Conservation (phyloP, 2,113 vertebrate species). For the Acrocephalus kingi region DNA sequence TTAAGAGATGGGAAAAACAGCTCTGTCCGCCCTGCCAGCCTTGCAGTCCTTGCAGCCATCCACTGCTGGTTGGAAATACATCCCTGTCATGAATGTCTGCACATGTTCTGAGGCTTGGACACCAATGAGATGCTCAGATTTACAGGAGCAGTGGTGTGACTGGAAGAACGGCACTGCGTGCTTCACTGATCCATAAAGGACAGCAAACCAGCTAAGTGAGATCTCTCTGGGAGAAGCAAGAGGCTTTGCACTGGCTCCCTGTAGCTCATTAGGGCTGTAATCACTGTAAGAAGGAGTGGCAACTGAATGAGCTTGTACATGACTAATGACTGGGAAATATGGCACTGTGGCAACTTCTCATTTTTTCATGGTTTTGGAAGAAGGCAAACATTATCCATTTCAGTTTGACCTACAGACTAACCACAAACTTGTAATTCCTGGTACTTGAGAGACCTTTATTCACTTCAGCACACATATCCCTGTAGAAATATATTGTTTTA, state of each 20-base stretch:
- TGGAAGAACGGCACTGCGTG: accelerated
- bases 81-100: neutral
- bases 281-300: neutral
- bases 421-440: neutral
- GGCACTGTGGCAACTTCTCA: neutral
- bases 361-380: neutral
- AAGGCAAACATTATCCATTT: neutral
- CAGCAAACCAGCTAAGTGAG: neutral
- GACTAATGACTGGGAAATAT: neutral
- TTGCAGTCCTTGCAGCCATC: neutral
- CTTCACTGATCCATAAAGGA: neutral
- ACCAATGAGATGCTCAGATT: neutral
- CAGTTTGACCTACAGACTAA: neutral
- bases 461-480: neutral
- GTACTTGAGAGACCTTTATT: neutral
- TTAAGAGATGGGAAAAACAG: neutral
- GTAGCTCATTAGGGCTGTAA: neutral
- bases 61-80: neutral
- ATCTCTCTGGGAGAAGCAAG: neutral
- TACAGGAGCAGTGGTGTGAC: neutral
- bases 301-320: neutral
- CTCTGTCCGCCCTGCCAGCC: neutral
- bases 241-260: neutral
- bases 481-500: neutral
- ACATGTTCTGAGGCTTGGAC: neutral